phyloP scores from a whole-genome alignment of 1,140 invertebrate species.

The Eueides isabella region DNA sequence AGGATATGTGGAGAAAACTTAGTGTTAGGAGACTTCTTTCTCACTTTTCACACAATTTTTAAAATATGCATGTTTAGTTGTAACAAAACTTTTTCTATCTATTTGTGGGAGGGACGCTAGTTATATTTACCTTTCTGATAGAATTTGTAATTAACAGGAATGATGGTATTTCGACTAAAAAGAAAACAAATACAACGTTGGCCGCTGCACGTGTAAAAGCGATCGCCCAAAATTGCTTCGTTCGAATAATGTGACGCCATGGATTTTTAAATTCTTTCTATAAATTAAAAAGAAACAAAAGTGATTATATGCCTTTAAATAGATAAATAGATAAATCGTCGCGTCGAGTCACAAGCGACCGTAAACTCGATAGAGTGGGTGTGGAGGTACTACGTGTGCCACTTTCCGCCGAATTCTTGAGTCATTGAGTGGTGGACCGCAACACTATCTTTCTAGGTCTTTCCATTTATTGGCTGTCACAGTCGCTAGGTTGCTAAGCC shows the following conservation, averaged over 20 bases:
- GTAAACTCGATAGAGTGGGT: too few species aligned
- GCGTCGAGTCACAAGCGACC: too few species aligned
- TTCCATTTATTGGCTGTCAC: not conserved
- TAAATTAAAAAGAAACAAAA: slow-evolving; percentile 16
- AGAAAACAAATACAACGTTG: slow-evolving; percentile 59
- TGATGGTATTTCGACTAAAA: slow-evolving; percentile 53
- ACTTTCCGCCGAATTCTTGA: too few species aligned
- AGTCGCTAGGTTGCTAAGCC: not conserved
- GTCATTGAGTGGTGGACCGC: too few species aligned
- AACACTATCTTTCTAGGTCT: not conserved
- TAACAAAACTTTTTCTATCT: too few species aligned
- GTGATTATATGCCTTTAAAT: not conserved
- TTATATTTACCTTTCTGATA: slow-evolving; percentile 37
- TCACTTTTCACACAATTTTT: too few species aligned
- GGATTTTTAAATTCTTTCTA: slow-evolving; percentile 55
- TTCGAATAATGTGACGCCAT: slow-evolving; percentile 53
- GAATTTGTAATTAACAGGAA: slow-evolving; percentile 38
- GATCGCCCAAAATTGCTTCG: slow-evolving; percentile 55
- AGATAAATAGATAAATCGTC: too few species aligned
- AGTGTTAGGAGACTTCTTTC: too few species aligned
- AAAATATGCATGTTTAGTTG: too few species aligned
- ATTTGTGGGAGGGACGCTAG: too few species aligned
- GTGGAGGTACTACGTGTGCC: too few species aligned
- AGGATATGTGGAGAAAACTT: too few species aligned
- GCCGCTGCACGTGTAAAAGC: slow-evolving; percentile 51